Conservation (phyloP, 2,113 vertebrate genomes). For the Capreolus pygargus region DNA sequence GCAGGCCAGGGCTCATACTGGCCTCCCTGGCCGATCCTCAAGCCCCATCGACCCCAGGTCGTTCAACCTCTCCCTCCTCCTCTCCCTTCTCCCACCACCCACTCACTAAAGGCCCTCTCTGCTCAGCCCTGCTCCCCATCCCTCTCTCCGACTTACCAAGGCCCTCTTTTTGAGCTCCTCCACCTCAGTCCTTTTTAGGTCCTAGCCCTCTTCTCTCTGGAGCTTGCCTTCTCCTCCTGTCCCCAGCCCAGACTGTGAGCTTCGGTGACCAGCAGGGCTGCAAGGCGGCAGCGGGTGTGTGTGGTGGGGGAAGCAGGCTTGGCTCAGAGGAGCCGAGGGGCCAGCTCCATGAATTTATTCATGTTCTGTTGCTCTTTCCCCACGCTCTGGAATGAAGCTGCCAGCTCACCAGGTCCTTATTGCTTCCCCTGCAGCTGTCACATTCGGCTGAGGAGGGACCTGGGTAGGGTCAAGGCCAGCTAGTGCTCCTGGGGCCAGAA, state of each 20-base stretch:
- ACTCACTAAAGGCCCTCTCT: background rate
- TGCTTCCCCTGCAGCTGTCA: slow-evolving; percentile 73
- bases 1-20: background rate
- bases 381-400: slow-evolving; percentile 72
- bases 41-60: background rate
- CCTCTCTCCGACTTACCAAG: background rate
- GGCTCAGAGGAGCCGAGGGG: slow-evolving; percentile 67
- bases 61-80: background rate
- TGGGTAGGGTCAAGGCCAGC: slow-evolving; percentile 21
- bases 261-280: slow-evolving; percentile 59
- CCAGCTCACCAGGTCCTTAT: slow-evolving; percentile 68
- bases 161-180: slow-evolving; percentile 29
- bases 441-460: slow-evolving; percentile 11
- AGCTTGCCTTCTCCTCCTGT: background rate
- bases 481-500: background rate
- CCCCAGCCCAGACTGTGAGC: slow-evolving; percentile 29
- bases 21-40: background rate
- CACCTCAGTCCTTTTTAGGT: slow-evolving; percentile 1
- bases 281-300: slow-evolving; percentile 53
- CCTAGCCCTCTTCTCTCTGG: slow-evolving; percentile 21
- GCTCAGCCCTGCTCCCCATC: background rate
- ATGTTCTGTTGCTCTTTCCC: slow-evolving; percentile 77
- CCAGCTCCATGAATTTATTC: slow-evolving; percentile 80
- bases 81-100: background rate
- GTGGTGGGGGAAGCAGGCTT: slow-evolving; percentile 54